A percentile compares a stretch with the other conserved stretches of the same genome.
phyloP scores from a whole-genome alignment of 2,888 invertebrate genomes.

The Acanthosepion pharaonis region DNA sequence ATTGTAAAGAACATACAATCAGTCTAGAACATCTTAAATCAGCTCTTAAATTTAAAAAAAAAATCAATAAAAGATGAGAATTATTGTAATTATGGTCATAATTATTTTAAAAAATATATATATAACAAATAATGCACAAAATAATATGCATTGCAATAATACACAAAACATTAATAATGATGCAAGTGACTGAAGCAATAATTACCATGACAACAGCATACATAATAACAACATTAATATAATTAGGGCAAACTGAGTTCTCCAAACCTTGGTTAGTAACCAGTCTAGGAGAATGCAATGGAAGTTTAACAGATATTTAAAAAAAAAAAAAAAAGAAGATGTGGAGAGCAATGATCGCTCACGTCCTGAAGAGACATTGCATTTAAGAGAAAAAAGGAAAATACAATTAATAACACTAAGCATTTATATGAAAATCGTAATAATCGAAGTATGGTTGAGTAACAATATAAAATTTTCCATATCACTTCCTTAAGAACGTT shows the following conservation, averaged over 20 bases:
- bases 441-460: background rate
- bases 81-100: slow-evolving; percentile 14
- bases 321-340: no score
- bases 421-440: background rate
- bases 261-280: no score
- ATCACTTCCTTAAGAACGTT: background rate
- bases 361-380: no score
- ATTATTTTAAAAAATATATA: background rate
- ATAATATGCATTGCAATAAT: background rate
- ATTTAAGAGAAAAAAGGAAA: background rate
- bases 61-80: background rate
- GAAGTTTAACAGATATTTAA: no score
- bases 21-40: background rate
- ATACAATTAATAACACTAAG: background rate
- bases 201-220: background rate
- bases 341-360: no score
- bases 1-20: background rate
- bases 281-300: no score
- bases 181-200: background rate
- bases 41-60: background rate
- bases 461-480: background rate
- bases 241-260: no score
- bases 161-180: background rate
- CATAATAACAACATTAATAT: no score
- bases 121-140: background rate